These are phyloP conservation scores for Fundulus diaphanus DNA, from an alignment of 2,797 vertebrate genomes.

Conservation along the genomic window DNA sequence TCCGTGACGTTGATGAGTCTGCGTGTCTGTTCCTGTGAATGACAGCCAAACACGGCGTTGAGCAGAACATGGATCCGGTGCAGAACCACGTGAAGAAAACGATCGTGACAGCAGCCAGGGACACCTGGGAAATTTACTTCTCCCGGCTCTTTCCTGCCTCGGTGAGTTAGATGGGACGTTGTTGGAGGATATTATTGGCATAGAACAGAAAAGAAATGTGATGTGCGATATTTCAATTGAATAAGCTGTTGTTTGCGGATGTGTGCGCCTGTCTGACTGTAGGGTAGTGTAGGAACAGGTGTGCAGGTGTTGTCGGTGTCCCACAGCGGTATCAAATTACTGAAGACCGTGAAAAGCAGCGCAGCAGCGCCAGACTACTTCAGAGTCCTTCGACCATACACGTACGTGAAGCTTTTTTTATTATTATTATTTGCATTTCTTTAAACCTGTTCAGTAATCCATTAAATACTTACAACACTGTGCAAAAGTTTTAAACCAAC, in stretches of 20 bases:
- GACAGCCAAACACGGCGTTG: conserved; percentile 87
- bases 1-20: conserved; percentile 41
- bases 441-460: not conserved
- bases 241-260: conserved; percentile 16
- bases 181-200: conserved; percentile 2
- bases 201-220: too few relatives aligned
- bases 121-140: conserved; percentile 94
- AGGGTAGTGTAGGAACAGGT: conserved; percentile 96
- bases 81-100: conserved; percentile 90
- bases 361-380: conserved; percentile 86
- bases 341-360: conserved; percentile 88
- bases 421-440: not conserved
- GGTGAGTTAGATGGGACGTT: conserved; percentile 70
- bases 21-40: conserved; percentile 52
- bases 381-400: conserved; percentile 88
- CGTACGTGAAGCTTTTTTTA: conserved; percentile 73
- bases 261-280: conserved; percentile 53
- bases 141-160: conserved; percentile 96
- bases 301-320: conserved; percentile 95
- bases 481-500: not conserved
- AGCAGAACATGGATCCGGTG: conserved; percentile 86
- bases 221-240: conserved; percentile 3
- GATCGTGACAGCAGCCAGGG: conserved; percentile 84
- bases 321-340: conserved; percentile 90
- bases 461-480: not conserved